These are phyloP conservation scores for Chrysochloris asiatica DNA, from an alignment of 2,113 vertebrate species.

Conservation along the genomic window DNA sequence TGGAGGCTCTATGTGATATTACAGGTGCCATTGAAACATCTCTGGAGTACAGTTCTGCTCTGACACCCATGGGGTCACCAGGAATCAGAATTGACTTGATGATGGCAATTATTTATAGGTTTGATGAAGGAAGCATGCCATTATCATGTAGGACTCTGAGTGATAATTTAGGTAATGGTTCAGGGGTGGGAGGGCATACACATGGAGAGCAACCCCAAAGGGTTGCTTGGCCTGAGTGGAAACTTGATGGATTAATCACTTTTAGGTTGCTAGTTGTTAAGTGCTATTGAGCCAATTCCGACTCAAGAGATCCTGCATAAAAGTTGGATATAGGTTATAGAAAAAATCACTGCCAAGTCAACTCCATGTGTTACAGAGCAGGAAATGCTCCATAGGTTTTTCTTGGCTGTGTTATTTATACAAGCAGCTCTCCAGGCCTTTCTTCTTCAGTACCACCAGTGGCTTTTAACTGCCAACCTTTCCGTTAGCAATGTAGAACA, in stretches of 20 bases:
- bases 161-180: background rate
- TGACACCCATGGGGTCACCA: background rate
- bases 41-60: too few relatives aligned
- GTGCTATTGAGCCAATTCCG: background rate
- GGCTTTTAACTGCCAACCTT: background rate
- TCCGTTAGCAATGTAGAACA: background rate
- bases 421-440: background rate
- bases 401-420: background rate
- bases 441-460: background rate
- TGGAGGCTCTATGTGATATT: background rate
- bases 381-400: background rate
- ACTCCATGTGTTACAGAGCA: background rate
- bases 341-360: too few relatives aligned
- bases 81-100: background rate
- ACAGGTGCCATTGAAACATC: background rate
- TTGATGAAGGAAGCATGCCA: background rate
- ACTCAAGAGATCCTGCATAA: too few relatives aligned
- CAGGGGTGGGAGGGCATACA: background rate
- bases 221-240: background rate
- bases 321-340: too few relatives aligned
- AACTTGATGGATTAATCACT: background rate
- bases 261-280: background rate
- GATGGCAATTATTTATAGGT: background rate
- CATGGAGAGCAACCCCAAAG: background rate
- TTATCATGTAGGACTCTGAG: background rate